A percentile compares a stretch with the other conserved stretches of the same genome.
Conservation (phyloP, 2,113 vertebrate genomes). For the Patagioenas fasciata region DNA sequence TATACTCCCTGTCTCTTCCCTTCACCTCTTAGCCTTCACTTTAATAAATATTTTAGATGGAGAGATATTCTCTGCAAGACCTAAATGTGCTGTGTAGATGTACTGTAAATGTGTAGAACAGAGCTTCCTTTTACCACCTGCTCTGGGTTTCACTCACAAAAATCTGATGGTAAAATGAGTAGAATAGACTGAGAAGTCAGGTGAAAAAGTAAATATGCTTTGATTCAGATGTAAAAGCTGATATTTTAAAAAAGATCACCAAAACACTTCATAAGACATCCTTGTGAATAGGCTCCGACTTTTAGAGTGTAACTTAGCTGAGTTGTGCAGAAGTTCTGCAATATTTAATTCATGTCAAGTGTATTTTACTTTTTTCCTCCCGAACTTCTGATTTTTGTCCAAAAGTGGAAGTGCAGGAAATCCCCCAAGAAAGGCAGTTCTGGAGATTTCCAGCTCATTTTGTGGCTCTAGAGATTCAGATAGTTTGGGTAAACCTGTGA, state of each 20-base stretch:
- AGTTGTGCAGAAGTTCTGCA: background rate
- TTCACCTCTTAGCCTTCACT: background rate
- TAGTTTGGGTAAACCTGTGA: constrained; percentile 56
- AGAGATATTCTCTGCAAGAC: background rate
- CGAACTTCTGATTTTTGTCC: background rate
- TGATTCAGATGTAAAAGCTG: background rate
- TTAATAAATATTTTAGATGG: constrained; percentile 35
- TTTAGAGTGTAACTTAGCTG: background rate
- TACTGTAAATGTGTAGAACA: background rate
- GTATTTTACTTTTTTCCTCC: background rate
- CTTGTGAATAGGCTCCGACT: background rate
- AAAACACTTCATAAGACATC: background rate
- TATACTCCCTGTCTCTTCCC: background rate
- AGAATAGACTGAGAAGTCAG: background rate
- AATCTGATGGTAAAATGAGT: background rate
- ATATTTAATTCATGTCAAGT: background rate
- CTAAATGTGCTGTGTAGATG: background rate
- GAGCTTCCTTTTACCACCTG: background rate
- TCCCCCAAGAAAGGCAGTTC: constrained; percentile 23
- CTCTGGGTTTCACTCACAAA: background rate
- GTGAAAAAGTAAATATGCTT: background rate
- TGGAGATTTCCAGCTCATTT: constrained; percentile 49
- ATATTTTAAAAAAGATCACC: background rate
- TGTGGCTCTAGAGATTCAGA: constrained; percentile 25
- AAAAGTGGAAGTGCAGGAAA: constrained; percentile 31